phyloP scores from a whole-genome alignment of 2,797 vertebrate species.

The Characodon lateralis region DNA sequence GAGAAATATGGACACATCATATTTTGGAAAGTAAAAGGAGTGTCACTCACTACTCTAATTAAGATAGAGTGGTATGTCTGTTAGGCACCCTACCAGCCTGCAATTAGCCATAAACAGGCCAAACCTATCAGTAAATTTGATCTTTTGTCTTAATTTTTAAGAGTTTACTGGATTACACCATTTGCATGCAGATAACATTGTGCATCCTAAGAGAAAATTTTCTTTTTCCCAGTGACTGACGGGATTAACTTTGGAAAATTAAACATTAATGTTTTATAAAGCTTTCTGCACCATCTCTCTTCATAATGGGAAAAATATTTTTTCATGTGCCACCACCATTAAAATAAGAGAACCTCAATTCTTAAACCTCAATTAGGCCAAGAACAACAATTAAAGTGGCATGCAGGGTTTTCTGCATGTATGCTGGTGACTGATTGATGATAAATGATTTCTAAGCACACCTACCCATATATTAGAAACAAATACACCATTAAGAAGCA shows the following conservation, averaged over 20 bases:
- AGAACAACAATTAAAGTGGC: conserved; percentile 9
- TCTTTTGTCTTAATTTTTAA: not conserved
- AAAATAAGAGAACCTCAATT: conserved; percentile 17
- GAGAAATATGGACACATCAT: no score
- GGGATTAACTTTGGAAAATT: not conserved
- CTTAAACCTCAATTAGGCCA: no score
- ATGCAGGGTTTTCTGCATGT: conserved; percentile 49
- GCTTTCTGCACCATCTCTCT: not conserved
- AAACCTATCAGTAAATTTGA: not conserved
- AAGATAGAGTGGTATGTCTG: no score
- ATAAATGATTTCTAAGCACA: conserved; percentile 39
- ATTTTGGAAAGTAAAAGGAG: no score
- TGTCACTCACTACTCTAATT: no score
- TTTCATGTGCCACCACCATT: conserved; percentile 23
- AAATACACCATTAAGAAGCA: conserved; percentile 48
- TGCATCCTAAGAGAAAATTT: not conserved
- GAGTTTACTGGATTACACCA: not conserved
- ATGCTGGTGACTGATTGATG: conserved; percentile 31
- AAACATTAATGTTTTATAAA: not conserved
- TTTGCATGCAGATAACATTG: not conserved
- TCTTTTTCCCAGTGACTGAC: not conserved
- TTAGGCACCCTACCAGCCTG: not conserved
- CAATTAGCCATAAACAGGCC: not conserved
- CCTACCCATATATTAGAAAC: conserved; percentile 39
- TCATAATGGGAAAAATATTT: not conserved